A percentile compares a stretch with the other conserved stretches of the same genome.
Evolutionary conservation across 2,113 vertebrate species (phyloP).

Genomic region (Noctilio leporinus): DNA sequence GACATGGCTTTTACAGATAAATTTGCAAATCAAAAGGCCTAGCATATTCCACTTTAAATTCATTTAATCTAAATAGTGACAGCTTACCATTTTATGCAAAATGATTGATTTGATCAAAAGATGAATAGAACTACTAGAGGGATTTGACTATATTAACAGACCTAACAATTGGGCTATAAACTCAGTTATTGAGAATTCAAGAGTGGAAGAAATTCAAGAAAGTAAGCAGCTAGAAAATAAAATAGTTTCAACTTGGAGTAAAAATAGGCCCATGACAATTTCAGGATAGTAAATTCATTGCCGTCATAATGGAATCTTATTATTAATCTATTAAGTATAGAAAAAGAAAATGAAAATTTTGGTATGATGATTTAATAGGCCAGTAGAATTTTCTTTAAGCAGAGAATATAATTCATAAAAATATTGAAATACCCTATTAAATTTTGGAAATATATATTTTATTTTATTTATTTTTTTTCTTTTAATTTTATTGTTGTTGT

Average conservation of each 20-base stretch:
- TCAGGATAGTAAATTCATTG: not conserved
- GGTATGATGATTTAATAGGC: not conserved
- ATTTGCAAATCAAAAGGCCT: conserved; percentile 57
- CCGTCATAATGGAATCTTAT: not conserved
- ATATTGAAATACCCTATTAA: not conserved
- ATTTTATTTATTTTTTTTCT: no score
- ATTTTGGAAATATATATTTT: not conserved
- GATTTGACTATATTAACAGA: conserved; percentile 34
- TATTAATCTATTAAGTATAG: not conserved
- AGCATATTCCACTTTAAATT: conserved; percentile 51
- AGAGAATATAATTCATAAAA: conserved; percentile 29
- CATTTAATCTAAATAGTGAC: conserved; percentile 45
- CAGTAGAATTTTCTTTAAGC: not conserved
- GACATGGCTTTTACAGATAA: conserved; percentile 41
- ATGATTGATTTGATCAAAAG: conserved; percentile 54
- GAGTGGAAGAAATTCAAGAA: conserved; percentile 32
- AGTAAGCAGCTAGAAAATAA: conserved; percentile 11
- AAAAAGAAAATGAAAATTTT: conserved; percentile 19
- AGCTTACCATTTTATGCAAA: conserved; percentile 35
- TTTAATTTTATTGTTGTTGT: no score
- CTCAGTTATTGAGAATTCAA: not conserved
- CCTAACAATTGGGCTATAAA: conserved; percentile 9
- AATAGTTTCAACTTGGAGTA: conserved; percentile 42
- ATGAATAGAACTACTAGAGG: conserved; percentile 8
- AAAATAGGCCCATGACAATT: conserved; percentile 37